Conservation (phyloP, 64 coral and sea anemone species). For the Montipora capricornis region DNA sequence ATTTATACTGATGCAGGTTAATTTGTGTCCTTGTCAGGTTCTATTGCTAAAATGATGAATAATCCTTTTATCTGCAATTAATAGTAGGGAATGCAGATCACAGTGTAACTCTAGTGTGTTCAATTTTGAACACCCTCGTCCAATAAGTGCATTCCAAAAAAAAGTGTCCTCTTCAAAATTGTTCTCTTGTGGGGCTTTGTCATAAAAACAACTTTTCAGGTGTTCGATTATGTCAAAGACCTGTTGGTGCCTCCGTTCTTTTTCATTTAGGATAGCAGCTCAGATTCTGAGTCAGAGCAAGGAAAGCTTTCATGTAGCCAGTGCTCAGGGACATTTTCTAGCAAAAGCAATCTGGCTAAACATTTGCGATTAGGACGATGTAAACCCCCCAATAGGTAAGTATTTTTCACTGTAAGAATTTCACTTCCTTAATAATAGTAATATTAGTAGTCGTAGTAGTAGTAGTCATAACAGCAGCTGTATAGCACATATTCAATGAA, state of each 20-base stretch:
- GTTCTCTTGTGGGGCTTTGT: too few relatives aligned
- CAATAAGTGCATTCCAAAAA: too few relatives aligned
- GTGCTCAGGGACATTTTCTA: slow-evolving; percentile 2
- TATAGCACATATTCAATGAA: too few relatives aligned
- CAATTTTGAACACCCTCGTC: too few relatives aligned
- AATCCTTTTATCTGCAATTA: neutral
- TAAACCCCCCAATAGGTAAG: slow-evolving; percentile 3
- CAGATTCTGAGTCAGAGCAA: slow-evolving; percentile 2
- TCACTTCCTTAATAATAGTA: too few relatives aligned
- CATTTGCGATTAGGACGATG: slow-evolving; percentile 2
- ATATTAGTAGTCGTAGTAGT: too few relatives aligned
- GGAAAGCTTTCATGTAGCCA: slow-evolving; percentile 4
- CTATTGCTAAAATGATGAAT: neutral
- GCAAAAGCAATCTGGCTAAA: neutral
- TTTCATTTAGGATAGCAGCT: too few relatives aligned
- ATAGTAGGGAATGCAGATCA: neutral
- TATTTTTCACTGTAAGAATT: neutral
- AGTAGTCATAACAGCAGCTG: too few relatives aligned
- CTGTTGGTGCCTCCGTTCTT: too few relatives aligned
- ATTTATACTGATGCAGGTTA: neutral
- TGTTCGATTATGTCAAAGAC: neutral
- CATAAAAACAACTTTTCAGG: too few relatives aligned
- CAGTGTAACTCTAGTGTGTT: too few relatives aligned
- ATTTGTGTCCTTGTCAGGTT: neutral
- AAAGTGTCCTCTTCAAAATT: too few relatives aligned